Evolutionary conservation across 2,113 vertebrate species (phyloP).

Genomic region (Microcebus ravelobensis): DNA sequence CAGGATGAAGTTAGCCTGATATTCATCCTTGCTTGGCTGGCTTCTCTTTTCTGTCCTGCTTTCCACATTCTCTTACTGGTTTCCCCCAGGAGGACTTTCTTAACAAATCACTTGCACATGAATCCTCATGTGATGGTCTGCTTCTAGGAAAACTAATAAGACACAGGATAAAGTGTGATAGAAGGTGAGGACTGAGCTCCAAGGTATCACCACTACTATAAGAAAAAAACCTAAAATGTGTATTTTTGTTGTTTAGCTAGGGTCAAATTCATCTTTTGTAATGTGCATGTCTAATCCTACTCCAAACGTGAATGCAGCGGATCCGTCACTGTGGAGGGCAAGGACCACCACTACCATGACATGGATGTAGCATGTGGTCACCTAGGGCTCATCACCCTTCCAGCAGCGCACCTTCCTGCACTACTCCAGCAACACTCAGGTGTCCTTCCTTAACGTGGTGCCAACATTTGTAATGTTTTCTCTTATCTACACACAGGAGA

Average conservation of each 20-base stretch:
- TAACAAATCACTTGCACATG: neutral
- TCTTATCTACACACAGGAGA: conserved; percentile 91
- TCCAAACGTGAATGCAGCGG: neutral
- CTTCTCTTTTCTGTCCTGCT: neutral
- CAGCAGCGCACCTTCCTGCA: neutral
- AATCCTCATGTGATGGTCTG: neutral
- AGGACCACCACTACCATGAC: neutral
- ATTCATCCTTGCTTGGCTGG: neutral
- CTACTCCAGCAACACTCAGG: neutral
- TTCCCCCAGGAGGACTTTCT: neutral
- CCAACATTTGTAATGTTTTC: conserved; percentile 82
- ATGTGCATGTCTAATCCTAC: neutral
- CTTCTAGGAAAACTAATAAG: conserved; percentile 9
- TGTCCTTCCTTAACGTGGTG: neutral
- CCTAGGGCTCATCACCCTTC: neutral
- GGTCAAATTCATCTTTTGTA: neutral
- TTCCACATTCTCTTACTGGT: neutral
- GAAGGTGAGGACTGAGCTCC: neutral
- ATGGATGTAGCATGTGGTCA: neutral
- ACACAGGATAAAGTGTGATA: neutral
- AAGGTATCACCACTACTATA: neutral
- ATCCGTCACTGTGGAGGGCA: neutral
- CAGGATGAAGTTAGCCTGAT: neutral
- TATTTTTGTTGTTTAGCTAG: neutral
- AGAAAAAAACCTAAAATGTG: neutral